Conservation (phyloP, 2,113 vertebrate species). For the Gavialis gangeticus region DNA sequence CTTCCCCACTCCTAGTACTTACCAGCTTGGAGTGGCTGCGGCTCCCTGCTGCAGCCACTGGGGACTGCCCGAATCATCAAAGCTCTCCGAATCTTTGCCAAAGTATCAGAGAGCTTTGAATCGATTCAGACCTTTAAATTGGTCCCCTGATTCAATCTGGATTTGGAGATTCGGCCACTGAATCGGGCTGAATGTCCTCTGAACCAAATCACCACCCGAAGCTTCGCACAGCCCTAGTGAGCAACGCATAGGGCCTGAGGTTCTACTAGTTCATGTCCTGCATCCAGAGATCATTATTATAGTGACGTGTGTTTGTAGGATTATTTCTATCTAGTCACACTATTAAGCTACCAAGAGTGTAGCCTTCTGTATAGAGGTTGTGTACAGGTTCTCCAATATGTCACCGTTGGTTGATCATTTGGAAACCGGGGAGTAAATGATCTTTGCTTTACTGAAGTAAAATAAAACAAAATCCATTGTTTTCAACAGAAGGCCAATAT, state of each 20-base stretch:
- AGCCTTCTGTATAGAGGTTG: constrained; percentile 5
- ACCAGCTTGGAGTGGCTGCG: no score
- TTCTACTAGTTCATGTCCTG: not conserved
- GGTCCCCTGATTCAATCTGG: no score
- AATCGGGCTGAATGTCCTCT: no score
- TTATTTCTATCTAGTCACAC: not conserved
- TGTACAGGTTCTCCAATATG: not conserved
- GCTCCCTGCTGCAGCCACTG: no score
- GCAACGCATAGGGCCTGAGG: not conserved
- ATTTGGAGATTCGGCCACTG: no score
- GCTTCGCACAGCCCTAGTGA: no score
- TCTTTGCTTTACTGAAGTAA: not conserved
- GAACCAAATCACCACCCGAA: no score
- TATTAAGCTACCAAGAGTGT: constrained; percentile 7
- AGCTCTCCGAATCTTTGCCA: no score
- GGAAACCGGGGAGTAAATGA: constrained; percentile 1
- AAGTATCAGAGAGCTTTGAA: no score
- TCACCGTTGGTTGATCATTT: constrained; percentile 22
- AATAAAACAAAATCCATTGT: not conserved
- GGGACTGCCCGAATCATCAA: no score
- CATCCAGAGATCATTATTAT: constrained; percentile 31
- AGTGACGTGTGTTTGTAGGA: constrained; percentile 13
- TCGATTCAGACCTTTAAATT: no score
- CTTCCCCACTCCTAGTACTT: no score
- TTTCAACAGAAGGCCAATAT: not conserved